Base-by-base conservation (phyloP, 2,797 vertebrate genomes). In the Lagorchestes hirsutus region DNA sequence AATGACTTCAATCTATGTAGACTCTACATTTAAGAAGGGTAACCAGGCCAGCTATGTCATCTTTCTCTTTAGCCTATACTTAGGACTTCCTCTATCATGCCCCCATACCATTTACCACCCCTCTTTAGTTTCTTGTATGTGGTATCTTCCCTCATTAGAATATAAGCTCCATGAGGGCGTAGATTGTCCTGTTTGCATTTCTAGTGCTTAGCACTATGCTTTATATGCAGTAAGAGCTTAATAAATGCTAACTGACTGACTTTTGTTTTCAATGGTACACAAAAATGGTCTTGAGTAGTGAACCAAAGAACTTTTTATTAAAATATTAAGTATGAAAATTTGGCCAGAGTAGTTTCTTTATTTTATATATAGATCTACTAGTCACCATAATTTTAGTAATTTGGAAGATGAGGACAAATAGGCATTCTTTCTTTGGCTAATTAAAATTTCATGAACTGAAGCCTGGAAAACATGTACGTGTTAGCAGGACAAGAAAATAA, bases 331-430 rank as follows among this genome's bases (percentile, higher is more conserved):
- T 27, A 28, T 40, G 27, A 5, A 13, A 8, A 56, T 50, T 90
- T 90, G 46, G n/a, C 93, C 4, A 92, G 46, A 96, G 87, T n/a
- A 92, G 74, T 10, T n/a, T n/a, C 50, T 1, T 11, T 62, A 22
- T 40, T 56, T 56, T 34, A 87, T 57, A 54, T n/a, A 0, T 74
- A 82, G 50, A 24, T 93, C 52, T 91, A 90, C 92, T 59, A 14
- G 58, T 92, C 22, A 90, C 92, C 62, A 46, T 74, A 74, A 74
- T n/a, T 74, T 74, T 74, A n/a, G 62, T 74, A 14, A 74, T n/a
- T n/a, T 18, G 62, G 34, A 58, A 62, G 59, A 34, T 62, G 4
- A 62, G 31, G 59, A 59, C 29, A 31, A 59, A 59, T 6, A 67
- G 59, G 13, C 31, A 67, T 67, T n/a, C 4, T 62, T 62, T 62